Evolutionary conservation across 2,797 vertebrate species (phyloP).

Genomic region (Phyllotis vaccarum): DNA sequence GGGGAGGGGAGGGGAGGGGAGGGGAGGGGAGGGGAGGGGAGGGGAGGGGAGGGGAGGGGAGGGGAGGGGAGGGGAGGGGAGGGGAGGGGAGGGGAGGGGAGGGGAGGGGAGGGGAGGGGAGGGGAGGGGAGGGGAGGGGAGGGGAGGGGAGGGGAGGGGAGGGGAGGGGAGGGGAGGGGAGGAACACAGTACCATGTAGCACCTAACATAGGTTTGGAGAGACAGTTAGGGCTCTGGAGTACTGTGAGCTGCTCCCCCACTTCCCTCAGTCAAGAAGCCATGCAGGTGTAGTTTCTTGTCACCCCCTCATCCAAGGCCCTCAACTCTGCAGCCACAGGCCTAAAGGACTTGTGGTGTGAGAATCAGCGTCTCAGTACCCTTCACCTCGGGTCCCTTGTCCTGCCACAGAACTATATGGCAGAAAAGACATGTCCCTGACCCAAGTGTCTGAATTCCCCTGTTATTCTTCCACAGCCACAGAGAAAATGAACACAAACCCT

Average conservation of each 20-base stretch:
- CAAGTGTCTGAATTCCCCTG: neutral
- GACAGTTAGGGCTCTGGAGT: fast-evolving
- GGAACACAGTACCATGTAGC: too few species aligned
- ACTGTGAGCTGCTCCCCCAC: too few species aligned
- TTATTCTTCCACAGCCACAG: neutral
- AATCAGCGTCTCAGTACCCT: neutral
- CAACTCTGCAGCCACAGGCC: neutral
- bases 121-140: too few species aligned
- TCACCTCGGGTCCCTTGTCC: neutral
- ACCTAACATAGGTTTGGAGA: neutral
- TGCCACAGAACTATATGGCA: neutral
- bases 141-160: too few species aligned
- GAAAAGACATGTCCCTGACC: neutral
- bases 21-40: neutral
- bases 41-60: neutral
- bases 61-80: too few species aligned
- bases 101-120: too few species aligned
- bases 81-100: too few species aligned
- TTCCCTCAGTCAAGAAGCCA: neutral
- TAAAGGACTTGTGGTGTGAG: too few species aligned
- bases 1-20: neutral
- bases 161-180: neutral
- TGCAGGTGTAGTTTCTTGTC: too few species aligned
- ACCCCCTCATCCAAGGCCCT: too few species aligned
- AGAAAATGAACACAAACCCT: neutral